Evolutionary conservation across 1,140 invertebrate species (phyloP).

Genomic region (Melipona quadrifasciata): DNA sequence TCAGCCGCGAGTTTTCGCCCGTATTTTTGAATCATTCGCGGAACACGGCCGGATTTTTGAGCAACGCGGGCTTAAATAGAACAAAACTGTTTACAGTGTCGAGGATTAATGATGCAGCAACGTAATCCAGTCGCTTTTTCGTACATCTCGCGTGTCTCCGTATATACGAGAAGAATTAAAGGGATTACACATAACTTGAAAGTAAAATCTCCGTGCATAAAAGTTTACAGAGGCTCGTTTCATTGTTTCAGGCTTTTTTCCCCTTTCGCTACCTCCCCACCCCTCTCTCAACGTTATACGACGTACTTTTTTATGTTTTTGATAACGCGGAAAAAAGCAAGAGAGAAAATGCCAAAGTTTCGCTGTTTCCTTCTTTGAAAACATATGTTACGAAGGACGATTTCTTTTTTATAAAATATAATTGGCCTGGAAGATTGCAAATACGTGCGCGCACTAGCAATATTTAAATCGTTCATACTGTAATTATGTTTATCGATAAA

Average conservation of each 20-base stretch:
- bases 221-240: slow-evolving; percentile 2
- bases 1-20: not conserved
- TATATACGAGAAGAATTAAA: slow-evolving; percentile 29
- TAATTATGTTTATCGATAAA: too few relatives aligned
- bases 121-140: slow-evolving; percentile 23
- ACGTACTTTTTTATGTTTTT: not conserved
- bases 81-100: slow-evolving; percentile 29
- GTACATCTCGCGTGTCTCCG: not conserved
- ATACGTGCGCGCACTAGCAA: not conserved
- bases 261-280: too few relatives aligned
- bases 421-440: not conserved
- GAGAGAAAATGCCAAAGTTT: not conserved
- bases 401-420: not conserved
- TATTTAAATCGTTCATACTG: too few relatives aligned
- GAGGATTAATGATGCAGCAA: slow-evolving; percentile 23
- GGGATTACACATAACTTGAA: slow-evolving; percentile 22
- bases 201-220: slow-evolving; percentile 17
- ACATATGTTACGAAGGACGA: not conserved
- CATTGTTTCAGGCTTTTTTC: not conserved
- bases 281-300: not conserved
- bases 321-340: not conserved
- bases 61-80: slow-evolving; percentile 2
- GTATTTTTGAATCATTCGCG: not conserved
- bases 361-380: too few relatives aligned
- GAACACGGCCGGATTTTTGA: slow-evolving; percentile 14